Evolutionary conservation across 92 coral and sea anemone species (phyloP).

Genomic region (Paramuricea clavata): DNA sequence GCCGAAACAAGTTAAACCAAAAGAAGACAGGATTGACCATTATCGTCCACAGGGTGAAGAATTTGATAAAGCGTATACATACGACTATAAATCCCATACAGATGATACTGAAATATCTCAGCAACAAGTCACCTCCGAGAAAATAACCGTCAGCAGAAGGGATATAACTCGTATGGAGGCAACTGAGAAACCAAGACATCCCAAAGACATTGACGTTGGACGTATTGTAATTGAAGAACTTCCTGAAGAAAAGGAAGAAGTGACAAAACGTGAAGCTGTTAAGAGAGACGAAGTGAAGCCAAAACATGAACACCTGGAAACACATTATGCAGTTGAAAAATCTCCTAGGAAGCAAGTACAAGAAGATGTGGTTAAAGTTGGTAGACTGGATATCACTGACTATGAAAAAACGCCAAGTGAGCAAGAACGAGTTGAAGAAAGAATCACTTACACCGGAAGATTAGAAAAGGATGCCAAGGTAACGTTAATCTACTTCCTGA

Average conservation of each 20-base stretch:
- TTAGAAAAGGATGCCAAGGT: no score
- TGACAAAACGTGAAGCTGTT: not conserved
- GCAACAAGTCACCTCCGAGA: not conserved
- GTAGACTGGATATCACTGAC: conserved; percentile 7
- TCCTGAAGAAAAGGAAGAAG: conserved; percentile 22
- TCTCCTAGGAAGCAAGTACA: not conserved
- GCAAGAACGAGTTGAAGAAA: not conserved
- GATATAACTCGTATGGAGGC: conserved; percentile 22
- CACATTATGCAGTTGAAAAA: not conserved
- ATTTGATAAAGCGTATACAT: conserved; percentile 5
- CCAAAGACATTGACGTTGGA: conserved; percentile 25
- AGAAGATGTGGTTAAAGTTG: conserved; percentile 7
- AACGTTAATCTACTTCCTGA: no score
- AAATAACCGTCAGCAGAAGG: conserved; percentile 17
- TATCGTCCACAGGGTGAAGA: conserved; percentile 15
- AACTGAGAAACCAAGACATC: conserved; percentile 26
- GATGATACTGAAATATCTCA: not conserved
- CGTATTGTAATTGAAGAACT: conserved; percentile 42
- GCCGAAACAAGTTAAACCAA: conserved; percentile 3
- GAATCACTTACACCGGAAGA: not conserved
- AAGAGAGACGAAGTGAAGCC: conserved; percentile 9
- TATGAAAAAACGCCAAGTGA: conserved; percentile 1
- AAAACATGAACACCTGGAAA: not conserved
- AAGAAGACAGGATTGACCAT: not conserved
- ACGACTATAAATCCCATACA: not conserved